Evolutionary conservation across 2,113 vertebrate species (phyloP), one percentile per base, ranked within the genome.

Genomic region (Mirounga angustirostris): DNA sequence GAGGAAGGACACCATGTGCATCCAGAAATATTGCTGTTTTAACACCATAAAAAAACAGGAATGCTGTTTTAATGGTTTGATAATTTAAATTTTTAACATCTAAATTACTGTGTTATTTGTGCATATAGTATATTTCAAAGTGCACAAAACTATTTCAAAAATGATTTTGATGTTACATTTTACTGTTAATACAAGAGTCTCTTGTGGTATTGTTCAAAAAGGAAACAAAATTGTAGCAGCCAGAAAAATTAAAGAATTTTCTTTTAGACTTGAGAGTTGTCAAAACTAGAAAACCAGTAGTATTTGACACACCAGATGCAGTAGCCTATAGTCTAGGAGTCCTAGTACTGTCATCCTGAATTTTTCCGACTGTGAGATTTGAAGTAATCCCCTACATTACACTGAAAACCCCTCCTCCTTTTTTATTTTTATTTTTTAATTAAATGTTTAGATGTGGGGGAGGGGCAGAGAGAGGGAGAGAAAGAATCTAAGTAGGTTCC

Each of bases 1-100:
- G 69, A 96, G 83, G 59, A 86, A 78, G 19, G 16, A 28, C 33
- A 46, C 65, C 13, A 3, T 26, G 3, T 82, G 10, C 40, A 76
- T 79, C 56, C 18, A 52, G 36, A 82, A 97, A 74, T 61, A 46
- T 1, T 92, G 43, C 71, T 21, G 21, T 94, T 95, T 93, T 93
- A 43, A 71, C 46, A 79, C 19, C 30, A 50, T 80, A 50, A 89
- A 67, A 91, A 92, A 90, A 58, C 7, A 33, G 46, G 30, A 89
- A 33, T 63, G 78, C 26, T 36, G n/a, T 65, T 91, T 96, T 30
- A 30, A 78, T 78, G 43, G 24, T 24, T 82, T 74, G 16, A 79
- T 30, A 43, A 61, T 59, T 54, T 69, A 58, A 73, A 65, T 5
- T 67, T 82, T 83, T 56, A 52, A 59, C 24, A 30, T 58, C 33